phyloP scores from a whole-genome alignment of 2,888 invertebrate genomes.

The Euproctis similis region DNA sequence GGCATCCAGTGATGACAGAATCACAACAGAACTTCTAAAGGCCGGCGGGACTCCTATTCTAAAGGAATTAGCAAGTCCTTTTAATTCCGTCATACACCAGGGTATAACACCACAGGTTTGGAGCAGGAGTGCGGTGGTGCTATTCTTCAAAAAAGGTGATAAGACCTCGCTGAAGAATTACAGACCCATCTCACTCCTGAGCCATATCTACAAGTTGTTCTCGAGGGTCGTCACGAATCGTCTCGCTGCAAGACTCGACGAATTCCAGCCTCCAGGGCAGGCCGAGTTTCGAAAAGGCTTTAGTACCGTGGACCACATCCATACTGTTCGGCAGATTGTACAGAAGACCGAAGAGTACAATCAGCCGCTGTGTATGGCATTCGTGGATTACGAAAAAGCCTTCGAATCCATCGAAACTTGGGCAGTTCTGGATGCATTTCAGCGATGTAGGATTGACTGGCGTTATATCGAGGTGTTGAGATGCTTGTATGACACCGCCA shows the following conservation, averaged over 20 bases:
- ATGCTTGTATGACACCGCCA: neutral
- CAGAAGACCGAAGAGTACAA: conserved; percentile 6
- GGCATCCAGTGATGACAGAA: no score
- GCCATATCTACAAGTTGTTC: neutral
- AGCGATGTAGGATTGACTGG: conserved; percentile 1
- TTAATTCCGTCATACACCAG: no score
- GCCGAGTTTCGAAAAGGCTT: neutral
- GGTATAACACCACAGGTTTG: no score
- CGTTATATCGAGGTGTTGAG: neutral
- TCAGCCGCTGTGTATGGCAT: conserved; percentile 4
- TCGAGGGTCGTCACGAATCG: neutral
- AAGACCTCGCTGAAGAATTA: neutral
- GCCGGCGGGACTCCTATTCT: no score
- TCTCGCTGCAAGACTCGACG: neutral
- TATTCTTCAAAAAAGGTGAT: neutral
- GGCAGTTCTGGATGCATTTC: conserved; percentile 6
- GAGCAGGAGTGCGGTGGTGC: neutral
- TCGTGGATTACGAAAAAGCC: conserved; percentile 9
- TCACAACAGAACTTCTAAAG: no score
- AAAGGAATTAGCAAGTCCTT: no score
- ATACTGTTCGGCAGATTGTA: conserved; percentile 1
- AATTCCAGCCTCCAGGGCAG: neutral
- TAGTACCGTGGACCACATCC: neutral
- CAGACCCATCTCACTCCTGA: neutral
- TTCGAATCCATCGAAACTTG: conserved; percentile 7